These are phyloP conservation scores for Listrodromus nycthemerus DNA, from an alignment of 2,888 invertebrate species.

Conservation along the genomic window DNA sequence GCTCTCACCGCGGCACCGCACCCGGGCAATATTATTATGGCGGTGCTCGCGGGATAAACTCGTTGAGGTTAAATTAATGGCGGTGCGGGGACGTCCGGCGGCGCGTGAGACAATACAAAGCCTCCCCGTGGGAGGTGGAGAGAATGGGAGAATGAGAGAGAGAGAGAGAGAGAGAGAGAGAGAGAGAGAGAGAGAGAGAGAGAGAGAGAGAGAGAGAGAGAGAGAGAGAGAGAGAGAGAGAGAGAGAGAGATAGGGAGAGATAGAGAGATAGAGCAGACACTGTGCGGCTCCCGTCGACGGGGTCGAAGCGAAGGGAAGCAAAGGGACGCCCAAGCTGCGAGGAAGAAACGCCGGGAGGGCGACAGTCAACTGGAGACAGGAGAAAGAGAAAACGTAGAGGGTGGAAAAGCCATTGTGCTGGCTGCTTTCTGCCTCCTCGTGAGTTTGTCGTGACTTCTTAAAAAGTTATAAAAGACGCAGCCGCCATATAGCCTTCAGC, in stretches of 20 bases:
- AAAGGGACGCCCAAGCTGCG: slow-evolving; percentile 42
- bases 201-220: slow-evolving; percentile 58
- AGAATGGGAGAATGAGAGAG: slow-evolving; percentile 50
- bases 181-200: slow-evolving; percentile 58
- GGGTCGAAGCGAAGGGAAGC: slow-evolving; percentile 51
- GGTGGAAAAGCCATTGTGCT: slow-evolving; percentile 78
- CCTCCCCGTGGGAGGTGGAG: slow-evolving; percentile 67
- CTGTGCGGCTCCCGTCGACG: slow-evolving; percentile 44
- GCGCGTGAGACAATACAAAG: slow-evolving; percentile 78
- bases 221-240: slow-evolving; percentile 51
- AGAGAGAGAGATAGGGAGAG: slow-evolving; percentile 57
- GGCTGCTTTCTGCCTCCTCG: slow-evolving; percentile 72
- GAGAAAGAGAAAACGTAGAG: slow-evolving; percentile 56
- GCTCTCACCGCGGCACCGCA: slow-evolving; percentile 39
- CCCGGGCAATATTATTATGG: slow-evolving; percentile 72
- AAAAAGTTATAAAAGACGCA: slow-evolving; percentile 78
- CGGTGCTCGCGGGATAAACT: slow-evolving; percentile 72
- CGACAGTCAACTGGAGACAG: slow-evolving; percentile 65
- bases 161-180: slow-evolving; percentile 58
- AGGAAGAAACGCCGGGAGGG: slow-evolving; percentile 59
- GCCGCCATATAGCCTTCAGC: slow-evolving; percentile 64
- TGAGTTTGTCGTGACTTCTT: slow-evolving; percentile 79
- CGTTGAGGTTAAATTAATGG: slow-evolving; percentile 78
- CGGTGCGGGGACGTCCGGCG: slow-evolving; percentile 72
- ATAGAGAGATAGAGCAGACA: slow-evolving; percentile 61